Percentiles rank a stretch among this genome's conserved stretches.
Conservation (phyloP, 2,888 invertebrate species). For the Steinernema hermaphroditum region DNA sequence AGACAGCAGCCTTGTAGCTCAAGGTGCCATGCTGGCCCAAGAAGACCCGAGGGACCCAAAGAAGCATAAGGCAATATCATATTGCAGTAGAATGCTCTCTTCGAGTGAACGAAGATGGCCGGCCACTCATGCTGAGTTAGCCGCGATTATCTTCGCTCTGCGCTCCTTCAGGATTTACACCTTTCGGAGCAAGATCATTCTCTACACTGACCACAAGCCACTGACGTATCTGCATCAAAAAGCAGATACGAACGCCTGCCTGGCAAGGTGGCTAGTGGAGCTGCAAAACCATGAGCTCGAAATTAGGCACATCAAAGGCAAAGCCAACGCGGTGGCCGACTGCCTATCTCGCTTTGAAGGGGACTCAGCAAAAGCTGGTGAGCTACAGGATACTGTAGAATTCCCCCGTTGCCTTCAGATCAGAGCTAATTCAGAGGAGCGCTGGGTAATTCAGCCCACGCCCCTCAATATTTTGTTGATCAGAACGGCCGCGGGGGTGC, state of each 20-base stretch:
- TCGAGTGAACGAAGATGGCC: constrained; percentile 26
- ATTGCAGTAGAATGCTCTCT: constrained; percentile 13
- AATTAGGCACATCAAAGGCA: constrained; percentile 67
- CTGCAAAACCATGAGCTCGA: constrained; percentile 67
- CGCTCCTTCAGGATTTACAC: constrained; percentile 35
- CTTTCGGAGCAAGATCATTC: constrained; percentile 29
- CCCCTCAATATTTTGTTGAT: too few species aligned
- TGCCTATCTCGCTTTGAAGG: constrained; percentile 66
- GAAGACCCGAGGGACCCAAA: constrained; percentile 22
- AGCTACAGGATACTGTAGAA: too few species aligned
- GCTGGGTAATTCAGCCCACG: too few species aligned
- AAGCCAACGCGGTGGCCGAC: constrained; percentile 67
- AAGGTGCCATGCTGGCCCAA: background rate
- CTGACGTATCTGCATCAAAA: constrained; percentile 31
- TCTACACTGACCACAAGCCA: constrained; percentile 40
- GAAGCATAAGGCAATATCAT: constrained; percentile 32
- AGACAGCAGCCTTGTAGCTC: constrained; percentile 34
- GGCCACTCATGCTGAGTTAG: constrained; percentile 33
- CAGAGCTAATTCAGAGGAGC: too few species aligned
- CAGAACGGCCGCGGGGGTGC: too few species aligned
- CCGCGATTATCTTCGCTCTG: constrained; percentile 35
- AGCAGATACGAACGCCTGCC: constrained; percentile 24
- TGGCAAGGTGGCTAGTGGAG: too few species aligned
- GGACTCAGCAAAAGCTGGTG: too few species aligned
- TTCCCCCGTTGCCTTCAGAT: too few species aligned